A percentile compares a stretch with the other conserved stretches of the same genome.
Conservation (phyloP, 2,888 invertebrate species). For the Serrognathus titanus region DNA sequence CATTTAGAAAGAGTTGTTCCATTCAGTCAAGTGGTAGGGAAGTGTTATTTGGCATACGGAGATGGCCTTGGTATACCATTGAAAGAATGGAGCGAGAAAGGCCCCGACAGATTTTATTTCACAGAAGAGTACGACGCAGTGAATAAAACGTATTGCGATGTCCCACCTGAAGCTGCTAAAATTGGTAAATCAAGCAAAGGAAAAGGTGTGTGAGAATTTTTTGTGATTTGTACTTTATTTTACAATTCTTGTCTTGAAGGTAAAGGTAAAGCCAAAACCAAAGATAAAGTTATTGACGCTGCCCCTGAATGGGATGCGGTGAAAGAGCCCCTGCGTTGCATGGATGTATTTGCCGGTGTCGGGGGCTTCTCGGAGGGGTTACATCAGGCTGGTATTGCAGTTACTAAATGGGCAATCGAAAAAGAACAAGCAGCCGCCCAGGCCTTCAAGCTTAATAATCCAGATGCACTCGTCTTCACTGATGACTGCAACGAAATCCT, state of each 20-base stretch:
- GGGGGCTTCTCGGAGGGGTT: slow-evolving; percentile 78
- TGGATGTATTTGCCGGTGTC: slow-evolving; percentile 85
- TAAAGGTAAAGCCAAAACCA: slow-evolving; percentile 63
- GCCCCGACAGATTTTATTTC: slow-evolving; percentile 73
- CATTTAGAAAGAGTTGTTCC: slow-evolving; percentile 52
- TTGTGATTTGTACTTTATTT: not conserved
- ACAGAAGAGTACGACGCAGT: slow-evolving; percentile 61
- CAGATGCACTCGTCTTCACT: slow-evolving; percentile 69
- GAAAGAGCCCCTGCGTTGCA: slow-evolving; percentile 56
- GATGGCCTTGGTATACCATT: slow-evolving; percentile 54
- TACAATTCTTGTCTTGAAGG: slow-evolving; percentile 36
- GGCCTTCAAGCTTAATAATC: slow-evolving; percentile 75
- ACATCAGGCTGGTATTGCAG: slow-evolving; percentile 65
- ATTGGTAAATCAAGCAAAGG: slow-evolving; percentile 60
- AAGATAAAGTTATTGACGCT: slow-evolving; percentile 1
- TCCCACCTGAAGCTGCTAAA: slow-evolving; percentile 57
- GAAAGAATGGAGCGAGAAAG: slow-evolving; percentile 60
- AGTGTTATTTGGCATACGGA: slow-evolving; percentile 65
- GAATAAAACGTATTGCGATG: slow-evolving; percentile 57
- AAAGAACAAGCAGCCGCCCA: slow-evolving; percentile 73
- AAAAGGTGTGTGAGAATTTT: slow-evolving; percentile 50
- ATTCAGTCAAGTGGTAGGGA: slow-evolving; percentile 63
- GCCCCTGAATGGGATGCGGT: slow-evolving; percentile 24
- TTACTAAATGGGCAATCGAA: slow-evolving; percentile 79
- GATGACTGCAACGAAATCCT: slow-evolving; percentile 78